A percentile compares a stretch with the other conserved stretches of the same genome.
Conservation (phyloP, 2,888 invertebrate species). For the Seladonia tumulorum region DNA sequence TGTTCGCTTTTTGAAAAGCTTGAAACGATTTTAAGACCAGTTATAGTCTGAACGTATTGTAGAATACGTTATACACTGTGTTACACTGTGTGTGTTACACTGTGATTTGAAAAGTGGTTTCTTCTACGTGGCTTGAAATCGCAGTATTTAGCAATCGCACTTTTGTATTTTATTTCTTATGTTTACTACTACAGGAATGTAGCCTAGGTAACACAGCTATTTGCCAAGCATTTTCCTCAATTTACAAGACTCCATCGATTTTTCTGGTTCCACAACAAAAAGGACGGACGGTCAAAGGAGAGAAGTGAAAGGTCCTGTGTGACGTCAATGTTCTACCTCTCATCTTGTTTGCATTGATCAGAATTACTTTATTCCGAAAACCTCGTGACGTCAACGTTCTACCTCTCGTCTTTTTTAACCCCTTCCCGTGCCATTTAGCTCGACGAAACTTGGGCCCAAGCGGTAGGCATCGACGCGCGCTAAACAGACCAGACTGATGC, state of each 20-base stretch:
- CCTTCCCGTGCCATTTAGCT: too few species aligned
- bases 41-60: too few species aligned
- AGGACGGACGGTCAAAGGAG: not conserved
- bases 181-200: not conserved
- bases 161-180: not conserved
- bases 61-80: too few species aligned
- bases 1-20: not conserved
- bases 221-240: constrained; percentile 2
- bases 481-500: too few species aligned
- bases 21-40: not conserved
- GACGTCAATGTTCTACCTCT: not conserved
- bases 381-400: not conserved
- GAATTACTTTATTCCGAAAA: not conserved
- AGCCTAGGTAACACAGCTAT: not conserved
- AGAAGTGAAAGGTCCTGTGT: not conserved
- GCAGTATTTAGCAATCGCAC: not conserved
- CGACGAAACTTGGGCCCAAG: too few species aligned
- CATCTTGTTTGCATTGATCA: not conserved
- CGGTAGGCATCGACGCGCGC: too few species aligned
- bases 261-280: constrained; percentile 2
- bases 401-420: too few species aligned
- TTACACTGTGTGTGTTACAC: too few species aligned
- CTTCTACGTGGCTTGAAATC: not conserved
- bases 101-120: not conserved
- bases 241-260: not conserved